Percentiles rank a stretch among this genome's conserved stretches.
Evolutionary conservation across 2,113 vertebrate species (phyloP).

Genomic region (Cairina moschata): DNA sequence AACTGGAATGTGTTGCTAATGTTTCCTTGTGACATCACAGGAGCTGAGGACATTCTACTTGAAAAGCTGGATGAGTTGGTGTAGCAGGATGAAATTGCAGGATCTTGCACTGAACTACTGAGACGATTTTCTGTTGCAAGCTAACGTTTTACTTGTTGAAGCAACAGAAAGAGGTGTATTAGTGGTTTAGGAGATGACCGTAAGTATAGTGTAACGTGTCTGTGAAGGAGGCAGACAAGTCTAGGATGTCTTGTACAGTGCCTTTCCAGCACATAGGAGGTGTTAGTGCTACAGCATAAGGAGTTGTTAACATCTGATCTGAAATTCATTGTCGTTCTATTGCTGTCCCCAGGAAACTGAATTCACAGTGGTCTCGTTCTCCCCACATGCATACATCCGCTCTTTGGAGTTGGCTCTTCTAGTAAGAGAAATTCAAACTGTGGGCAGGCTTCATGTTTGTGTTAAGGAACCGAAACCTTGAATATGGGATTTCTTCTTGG

Average conservation of each 20-base stretch:
- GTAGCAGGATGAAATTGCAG: background rate
- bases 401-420: background rate
- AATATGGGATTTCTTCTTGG: background rate
- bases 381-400: fast-evolving
- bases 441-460: background rate
- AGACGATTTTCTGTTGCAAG: background rate
- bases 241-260: background rate
- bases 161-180: too few relatives aligned
- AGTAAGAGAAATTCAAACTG: background rate
- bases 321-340: too few relatives aligned
- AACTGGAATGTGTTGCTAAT: background rate
- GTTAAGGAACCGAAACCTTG: fast-evolving
- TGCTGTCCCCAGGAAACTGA: background rate
- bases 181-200: background rate
- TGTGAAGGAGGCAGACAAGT: background rate
- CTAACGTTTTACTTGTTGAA: background rate
- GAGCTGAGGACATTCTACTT: background rate
- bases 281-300: background rate
- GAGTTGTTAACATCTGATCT: too few relatives aligned
- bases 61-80: background rate
- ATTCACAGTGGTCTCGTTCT: background rate
- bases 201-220: background rate
- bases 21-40: background rate
- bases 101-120: too few relatives aligned
- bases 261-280: background rate